Evolutionary conservation across 2,888 invertebrate genomes (phyloP), one percentile per base, ranked within the genome.

Genomic region (Heliconius erato): DNA sequence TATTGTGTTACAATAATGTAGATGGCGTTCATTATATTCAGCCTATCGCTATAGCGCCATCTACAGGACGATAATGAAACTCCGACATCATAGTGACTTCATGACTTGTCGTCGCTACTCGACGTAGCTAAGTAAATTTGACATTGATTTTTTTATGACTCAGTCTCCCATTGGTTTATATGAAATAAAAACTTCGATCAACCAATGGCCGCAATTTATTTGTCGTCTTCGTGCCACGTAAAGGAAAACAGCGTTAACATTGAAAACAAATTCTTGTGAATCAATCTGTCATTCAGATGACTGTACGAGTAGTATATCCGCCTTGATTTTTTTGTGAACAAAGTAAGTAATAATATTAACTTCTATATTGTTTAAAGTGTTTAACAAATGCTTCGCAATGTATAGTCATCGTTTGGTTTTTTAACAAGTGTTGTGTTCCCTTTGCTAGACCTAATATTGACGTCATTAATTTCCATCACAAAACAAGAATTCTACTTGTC

Each of bases 251-350:
- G 79, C 81, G 79, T 68, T 79, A 81, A 87, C 86, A 91, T 88
- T 85, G 88, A 91, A 91, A 93, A 92, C 93, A 91, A 91, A 90
- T 91, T 92, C 89, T 90, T 88, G 87, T 86, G 86, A 85, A 85
- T 85, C 88, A 89, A 91, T 87, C 91, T 93, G 94, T 94, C 93
- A 94, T 91, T 92, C 89, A 92, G 92, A 93, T 95, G 95, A 95
- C 94, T 95, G 94, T 94, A 92, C 93, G 92, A 90, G 93, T 91
- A 90, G 92, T 92, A 91, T 91, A 91, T 94, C 94, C 94, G 93
- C 93, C 92, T 94, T 91, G 88, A 91, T 89, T 90, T 91, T 88
- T 90, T 89, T 86, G 87, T 88, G 89, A 87, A 86, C 86, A 88
- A 88, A 91, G 94, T 94, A 92, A 94, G 94, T 94, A 93, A 87